A percentile compares a stretch with the other conserved stretches of the same genome.
Evolutionary conservation across 2,113 vertebrate species (phyloP).

Genomic region (Vombatus ursinus): DNA sequence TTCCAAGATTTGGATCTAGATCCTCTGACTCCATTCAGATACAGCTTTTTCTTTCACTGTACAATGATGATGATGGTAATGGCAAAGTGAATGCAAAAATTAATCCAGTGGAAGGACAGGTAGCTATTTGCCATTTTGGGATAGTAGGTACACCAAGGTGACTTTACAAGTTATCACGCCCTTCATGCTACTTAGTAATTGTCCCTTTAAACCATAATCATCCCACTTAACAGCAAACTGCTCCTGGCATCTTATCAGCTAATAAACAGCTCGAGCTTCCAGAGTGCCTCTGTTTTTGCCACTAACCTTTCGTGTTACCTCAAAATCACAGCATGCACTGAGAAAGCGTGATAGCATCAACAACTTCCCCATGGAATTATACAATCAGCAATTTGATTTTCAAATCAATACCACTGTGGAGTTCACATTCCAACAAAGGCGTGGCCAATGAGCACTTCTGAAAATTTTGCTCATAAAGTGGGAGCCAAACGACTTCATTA

Average conservation of each 20-base stretch:
- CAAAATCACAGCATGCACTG: background rate
- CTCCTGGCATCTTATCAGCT: conserved; percentile 3
- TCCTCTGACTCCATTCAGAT: background rate
- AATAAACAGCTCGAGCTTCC: conserved; percentile 20
- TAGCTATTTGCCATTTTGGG: background rate
- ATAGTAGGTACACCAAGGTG: background rate
- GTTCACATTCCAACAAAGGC: conserved; percentile 22
- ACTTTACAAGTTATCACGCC: background rate
- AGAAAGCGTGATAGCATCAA: background rate
- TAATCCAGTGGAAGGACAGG: background rate
- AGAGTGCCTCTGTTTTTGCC: background rate
- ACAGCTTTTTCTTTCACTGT: background rate
- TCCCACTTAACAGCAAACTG: conserved; percentile 3
- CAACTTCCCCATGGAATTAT: background rate
- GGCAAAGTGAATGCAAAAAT: background rate
- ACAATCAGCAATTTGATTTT: conserved; percentile 47
- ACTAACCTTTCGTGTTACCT: background rate
- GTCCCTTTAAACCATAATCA: background rate
- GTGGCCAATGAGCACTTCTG: conserved; percentile 29
- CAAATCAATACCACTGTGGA: conserved; percentile 45
- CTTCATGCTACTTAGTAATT: background rate
- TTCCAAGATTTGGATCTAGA: background rate
- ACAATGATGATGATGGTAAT: background rate
- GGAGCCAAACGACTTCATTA: conserved; percentile 45
- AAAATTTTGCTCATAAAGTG: conserved; percentile 33